These are phyloP conservation scores for Papilio glaucus DNA, from an alignment of 1,140 invertebrate genomes.

Conservation along the genomic window DNA sequence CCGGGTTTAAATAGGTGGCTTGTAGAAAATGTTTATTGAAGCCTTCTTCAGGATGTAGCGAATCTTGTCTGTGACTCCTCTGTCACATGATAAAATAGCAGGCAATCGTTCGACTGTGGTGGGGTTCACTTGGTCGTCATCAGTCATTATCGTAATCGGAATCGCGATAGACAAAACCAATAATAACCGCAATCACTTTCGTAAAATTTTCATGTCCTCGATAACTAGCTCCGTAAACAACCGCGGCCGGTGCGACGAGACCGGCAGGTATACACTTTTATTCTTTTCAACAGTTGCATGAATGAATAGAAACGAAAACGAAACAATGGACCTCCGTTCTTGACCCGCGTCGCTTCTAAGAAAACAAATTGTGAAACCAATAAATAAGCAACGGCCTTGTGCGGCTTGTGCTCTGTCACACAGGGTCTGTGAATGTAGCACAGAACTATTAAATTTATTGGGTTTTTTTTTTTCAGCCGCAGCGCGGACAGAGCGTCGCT, in stretches of 20 bases:
- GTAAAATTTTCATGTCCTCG: constrained; percentile 17
- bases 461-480: constrained; percentile 7
- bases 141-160: background rate
- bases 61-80: too few relatives aligned
- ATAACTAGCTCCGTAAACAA: constrained; percentile 25
- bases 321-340: constrained; percentile 34
- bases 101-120: too few relatives aligned
- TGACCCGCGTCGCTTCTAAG: constrained; percentile 32
- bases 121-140: too few relatives aligned
- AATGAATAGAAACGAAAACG: constrained; percentile 35
- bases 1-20: too few relatives aligned
- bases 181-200: constrained; percentile 11
- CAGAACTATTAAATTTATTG: constrained; percentile 28
- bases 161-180: background rate
- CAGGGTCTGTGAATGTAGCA: constrained; percentile 30
- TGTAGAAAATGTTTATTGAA: too few relatives aligned
- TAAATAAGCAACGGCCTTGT: constrained; percentile 31
- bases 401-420: constrained; percentile 26
- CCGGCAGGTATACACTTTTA: constrained; percentile 19
- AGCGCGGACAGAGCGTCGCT: background rate
- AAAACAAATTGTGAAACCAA: constrained; percentile 34
- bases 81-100: too few relatives aligned
- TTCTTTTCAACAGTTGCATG: constrained; percentile 21
- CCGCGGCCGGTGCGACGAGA: background rate
- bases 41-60: too few relatives aligned